phyloP scores from a whole-genome alignment of 2,888 invertebrate species.

The Oeneis ivallda region DNA sequence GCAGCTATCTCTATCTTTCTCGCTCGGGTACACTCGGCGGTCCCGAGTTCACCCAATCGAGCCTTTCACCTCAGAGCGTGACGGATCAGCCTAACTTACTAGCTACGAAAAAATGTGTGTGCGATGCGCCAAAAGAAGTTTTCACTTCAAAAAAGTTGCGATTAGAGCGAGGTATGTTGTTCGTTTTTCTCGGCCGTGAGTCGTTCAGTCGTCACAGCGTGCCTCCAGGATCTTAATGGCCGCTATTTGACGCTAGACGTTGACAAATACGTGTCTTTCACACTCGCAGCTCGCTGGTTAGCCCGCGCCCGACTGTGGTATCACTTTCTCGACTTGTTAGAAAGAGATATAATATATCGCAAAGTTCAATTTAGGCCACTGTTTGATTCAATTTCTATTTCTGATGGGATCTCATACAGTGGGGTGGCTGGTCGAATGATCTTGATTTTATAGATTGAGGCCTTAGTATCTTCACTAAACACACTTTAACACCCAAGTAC shows the following conservation, averaged over 20 bases:
- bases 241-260: constrained; percentile 73
- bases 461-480: neutral
- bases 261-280: constrained; percentile 68
- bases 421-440: neutral
- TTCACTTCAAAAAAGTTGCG: neutral
- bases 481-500: no score
- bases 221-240: constrained; percentile 70
- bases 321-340: constrained; percentile 37
- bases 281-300: constrained; percentile 61
- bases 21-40: no score
- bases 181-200: constrained; percentile 35
- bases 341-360: constrained; percentile 25
- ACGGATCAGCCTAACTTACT: no score
- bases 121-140: no score
- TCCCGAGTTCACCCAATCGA: no score
- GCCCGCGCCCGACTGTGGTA: constrained; percentile 50
- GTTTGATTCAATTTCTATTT: constrained; percentile 14
- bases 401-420: neutral
- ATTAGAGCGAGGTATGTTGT: neutral
- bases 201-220: constrained; percentile 59
- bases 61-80: no score
- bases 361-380: neutral
- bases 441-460: neutral
- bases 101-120: no score
- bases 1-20: no score